Evolutionary conservation across 2,113 vertebrate species (phyloP).

Genomic region (Oxygymnocypris stewartii): DNA sequence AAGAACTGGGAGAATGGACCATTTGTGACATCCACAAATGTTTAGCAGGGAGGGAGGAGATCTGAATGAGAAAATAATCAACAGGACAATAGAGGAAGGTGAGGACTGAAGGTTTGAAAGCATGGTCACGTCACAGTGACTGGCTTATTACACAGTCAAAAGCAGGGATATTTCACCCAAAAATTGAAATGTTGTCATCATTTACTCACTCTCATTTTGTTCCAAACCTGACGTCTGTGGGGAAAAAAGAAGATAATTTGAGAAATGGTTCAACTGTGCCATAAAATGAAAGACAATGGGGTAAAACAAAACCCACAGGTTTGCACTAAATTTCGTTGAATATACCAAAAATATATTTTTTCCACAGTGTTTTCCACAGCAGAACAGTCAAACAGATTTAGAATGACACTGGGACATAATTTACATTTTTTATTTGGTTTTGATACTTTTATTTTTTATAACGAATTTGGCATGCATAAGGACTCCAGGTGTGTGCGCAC

Average conservation of each 20-base stretch:
- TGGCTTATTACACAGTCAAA: not conserved
- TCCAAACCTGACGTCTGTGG: slow-evolving; percentile 28
- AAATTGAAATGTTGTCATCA: not conserved
- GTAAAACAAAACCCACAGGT: not conserved
- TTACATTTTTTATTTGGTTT: not conserved
- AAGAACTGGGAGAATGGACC: not conserved
- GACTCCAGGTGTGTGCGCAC: too few species aligned
- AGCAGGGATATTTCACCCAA: not conserved
- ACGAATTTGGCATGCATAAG: not conserved
- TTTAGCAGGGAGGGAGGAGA: not conserved
- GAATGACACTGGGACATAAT: not conserved
- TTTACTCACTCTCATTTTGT: slow-evolving; percentile 29
- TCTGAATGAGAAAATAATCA: slow-evolving; percentile 7
- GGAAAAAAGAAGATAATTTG: not conserved
- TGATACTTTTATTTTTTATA: not conserved
- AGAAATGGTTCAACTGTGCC: not conserved
- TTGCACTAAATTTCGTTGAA: not conserved
- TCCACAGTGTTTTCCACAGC: too few species aligned
- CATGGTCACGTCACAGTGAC: not conserved
- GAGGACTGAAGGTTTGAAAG: not conserved
- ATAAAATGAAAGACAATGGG: not conserved
- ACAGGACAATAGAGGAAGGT: not conserved
- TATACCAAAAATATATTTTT: too few species aligned
- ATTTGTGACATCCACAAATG: slow-evolving; percentile 1
- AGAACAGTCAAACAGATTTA: too few species aligned